phyloP scores from a whole-genome alignment of 2,797 vertebrate species.

The Cossypha dichroa region DNA sequence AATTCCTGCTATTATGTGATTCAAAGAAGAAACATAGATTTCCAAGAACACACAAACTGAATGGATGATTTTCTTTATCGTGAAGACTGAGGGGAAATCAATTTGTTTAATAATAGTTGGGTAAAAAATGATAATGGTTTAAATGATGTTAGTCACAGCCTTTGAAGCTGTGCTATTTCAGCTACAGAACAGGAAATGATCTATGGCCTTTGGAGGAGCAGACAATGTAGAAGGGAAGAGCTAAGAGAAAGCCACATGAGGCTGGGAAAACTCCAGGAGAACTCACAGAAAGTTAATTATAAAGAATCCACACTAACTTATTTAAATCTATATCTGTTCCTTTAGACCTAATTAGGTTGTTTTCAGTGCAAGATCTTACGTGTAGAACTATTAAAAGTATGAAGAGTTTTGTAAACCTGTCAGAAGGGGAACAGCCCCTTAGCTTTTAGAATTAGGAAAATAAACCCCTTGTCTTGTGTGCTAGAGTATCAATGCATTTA shows the following conservation, averaged over 20 bases:
- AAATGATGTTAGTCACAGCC: constrained; percentile 17
- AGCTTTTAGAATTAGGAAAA: background rate
- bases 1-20: constrained; percentile 19
- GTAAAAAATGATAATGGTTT: constrained; percentile 41
- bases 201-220: background rate
- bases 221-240: background rate
- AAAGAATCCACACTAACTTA: background rate
- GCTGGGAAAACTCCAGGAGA: background rate
- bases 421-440: background rate
- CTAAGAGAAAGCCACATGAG: background rate
- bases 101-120: constrained; percentile 51
- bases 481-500: background rate
- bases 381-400: background rate
- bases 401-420: background rate
- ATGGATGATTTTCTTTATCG: constrained; percentile 9
- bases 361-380: background rate
- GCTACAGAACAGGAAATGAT: background rate
- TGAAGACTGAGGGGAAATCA: background rate
- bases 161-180: constrained; percentile 10
- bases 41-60: constrained; percentile 27
- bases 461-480: background rate
- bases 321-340: background rate
- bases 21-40: constrained; percentile 32
- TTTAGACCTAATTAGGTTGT: background rate
- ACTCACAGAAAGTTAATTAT: background rate